Evolutionary conservation across 2,797 vertebrate species (phyloP), one percentile per base, ranked within the genome.

Genomic region (Pachyuromys duprasi): DNA sequence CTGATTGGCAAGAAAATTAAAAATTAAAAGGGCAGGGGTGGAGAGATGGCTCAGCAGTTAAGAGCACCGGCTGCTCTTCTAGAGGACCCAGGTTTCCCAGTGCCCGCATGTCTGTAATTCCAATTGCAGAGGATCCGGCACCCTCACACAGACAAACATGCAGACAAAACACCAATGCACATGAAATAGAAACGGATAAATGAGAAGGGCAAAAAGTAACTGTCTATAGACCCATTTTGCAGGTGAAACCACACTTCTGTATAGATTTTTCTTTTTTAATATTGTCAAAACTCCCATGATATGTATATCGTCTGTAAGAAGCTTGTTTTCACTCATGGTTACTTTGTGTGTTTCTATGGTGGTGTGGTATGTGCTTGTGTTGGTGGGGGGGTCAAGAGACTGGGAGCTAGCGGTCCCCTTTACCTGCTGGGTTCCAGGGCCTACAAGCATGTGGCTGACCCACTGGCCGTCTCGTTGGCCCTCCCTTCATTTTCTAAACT

Each of bases 141-240:
- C 14, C 14, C 55, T 57, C 55, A 57, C 55, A 57, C 55, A 15
- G 5, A 57, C 55, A 57, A 57, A 57, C 55, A 57, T 57, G 55
- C 55, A 57, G 55, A 57, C 14, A 57, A 57, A 57, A 57, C 17
- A 57, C 55, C 55, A 57, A 57, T 57, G 17, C 55, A 57, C 55
- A 57, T 18, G 55, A 57, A 57, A 57, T 14, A 57, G 17, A 49
- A 49, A 49, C 8, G 49, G 49, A 57, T 57, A 15, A 57, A 57
- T 22, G 45, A 45, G 15, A 42, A 75, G 74, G 74, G 42, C 22
- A 31, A 81, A 63, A 42, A 17, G 15, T 31, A 63, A 26, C 53
- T 31, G 0, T 31, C 36, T 24, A 18, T 3, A 49, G 45, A n/a
- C 31, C 11, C 2, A 42, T 45, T 31, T 3, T 3, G 0, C 63